phyloP scores from a whole-genome alignment of 2,797 vertebrate species.

The Neoniphon sammara region DNA sequence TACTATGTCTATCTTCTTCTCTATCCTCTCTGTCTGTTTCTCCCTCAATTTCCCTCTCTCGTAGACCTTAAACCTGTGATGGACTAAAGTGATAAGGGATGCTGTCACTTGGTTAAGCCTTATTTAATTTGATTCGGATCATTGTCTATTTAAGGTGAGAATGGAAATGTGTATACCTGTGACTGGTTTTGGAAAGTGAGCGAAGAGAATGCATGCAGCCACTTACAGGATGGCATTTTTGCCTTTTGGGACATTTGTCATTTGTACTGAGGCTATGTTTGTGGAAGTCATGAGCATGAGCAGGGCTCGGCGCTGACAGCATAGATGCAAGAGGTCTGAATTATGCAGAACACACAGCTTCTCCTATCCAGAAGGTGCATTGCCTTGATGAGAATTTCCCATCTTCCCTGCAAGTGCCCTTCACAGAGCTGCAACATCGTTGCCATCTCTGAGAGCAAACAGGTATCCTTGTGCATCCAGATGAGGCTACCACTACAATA shows the following conservation, averaged over 20 bases:
- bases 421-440: too few relatives aligned
- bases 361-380: not conserved
- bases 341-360: constrained; percentile 8
- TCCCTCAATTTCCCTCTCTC: constrained; percentile 22
- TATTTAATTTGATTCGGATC: constrained; percentile 52
- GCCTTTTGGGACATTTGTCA: constrained; percentile 30
- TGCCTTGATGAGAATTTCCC: not conserved
- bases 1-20: constrained; percentile 42
- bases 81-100: constrained; percentile 34
- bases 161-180: constrained; percentile 3
- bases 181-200: not conserved
- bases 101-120: constrained; percentile 40
- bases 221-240: constrained; percentile 24
- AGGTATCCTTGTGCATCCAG: too few relatives aligned
- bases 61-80: constrained; percentile 58
- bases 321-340: not conserved
- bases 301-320: constrained; percentile 2
- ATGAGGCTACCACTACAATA: too few relatives aligned
- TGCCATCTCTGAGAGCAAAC: too few relatives aligned
- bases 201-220: not conserved
- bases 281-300: constrained; percentile 1
- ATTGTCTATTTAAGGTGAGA: constrained; percentile 14
- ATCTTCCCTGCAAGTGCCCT: not conserved
- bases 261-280: constrained; percentile 15
- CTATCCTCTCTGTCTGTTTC: constrained; percentile 1